A percentile compares a stretch with the other conserved stretches of the same genome.
Conservation (phyloP, 2,797 vertebrate genomes). For the Sebastes trivittatus region DNA sequence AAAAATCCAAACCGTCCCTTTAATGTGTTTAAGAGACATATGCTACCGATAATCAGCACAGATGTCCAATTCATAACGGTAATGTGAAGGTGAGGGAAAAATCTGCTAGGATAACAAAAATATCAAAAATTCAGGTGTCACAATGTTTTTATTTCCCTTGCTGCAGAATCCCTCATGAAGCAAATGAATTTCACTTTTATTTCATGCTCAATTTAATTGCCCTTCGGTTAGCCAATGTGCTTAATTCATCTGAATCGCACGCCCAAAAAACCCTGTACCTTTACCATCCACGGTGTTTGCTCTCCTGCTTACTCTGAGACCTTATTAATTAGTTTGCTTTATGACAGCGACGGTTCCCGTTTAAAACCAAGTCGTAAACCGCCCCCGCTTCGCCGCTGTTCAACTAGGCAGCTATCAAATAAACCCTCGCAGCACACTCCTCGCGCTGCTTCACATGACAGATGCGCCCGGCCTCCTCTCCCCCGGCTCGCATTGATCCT, state of each 20-base stretch:
- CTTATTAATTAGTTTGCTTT: constrained; percentile 81
- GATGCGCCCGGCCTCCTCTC: constrained; percentile 52
- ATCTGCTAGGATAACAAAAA: not conserved
- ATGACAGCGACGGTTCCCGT: constrained; percentile 63
- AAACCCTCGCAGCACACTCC: constrained; percentile 52
- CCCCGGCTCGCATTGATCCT: constrained; percentile 65
- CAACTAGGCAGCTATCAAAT: constrained; percentile 68
- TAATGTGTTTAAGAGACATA: constrained; percentile 22
- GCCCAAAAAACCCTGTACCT: constrained; percentile 28
- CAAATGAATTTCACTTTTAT: constrained; percentile 52
- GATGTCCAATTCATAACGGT: not conserved
- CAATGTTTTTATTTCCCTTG: constrained; percentile 28
- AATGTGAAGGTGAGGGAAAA: constrained; percentile 31
- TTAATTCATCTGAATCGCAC: constrained; percentile 59
- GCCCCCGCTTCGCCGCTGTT: constrained; percentile 48
- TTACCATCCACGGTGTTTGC: constrained; percentile 37
- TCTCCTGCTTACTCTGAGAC: constrained; percentile 45
- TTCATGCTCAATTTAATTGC: constrained; percentile 67
- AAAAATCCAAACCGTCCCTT: not conserved
- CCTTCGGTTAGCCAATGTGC: constrained; percentile 35
- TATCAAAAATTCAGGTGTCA: not conserved
- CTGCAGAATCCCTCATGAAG: constrained; percentile 29
- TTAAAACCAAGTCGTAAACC: constrained; percentile 64
- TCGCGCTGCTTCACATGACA: constrained; percentile 60
- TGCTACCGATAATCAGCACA: constrained; percentile 28